Percentiles rank a stretch among this genome's conserved stretches.
These are phyloP conservation scores for Plutella xylostella DNA, from an alignment of 2,888 invertebrate genomes.

Conservation along the genomic window DNA sequence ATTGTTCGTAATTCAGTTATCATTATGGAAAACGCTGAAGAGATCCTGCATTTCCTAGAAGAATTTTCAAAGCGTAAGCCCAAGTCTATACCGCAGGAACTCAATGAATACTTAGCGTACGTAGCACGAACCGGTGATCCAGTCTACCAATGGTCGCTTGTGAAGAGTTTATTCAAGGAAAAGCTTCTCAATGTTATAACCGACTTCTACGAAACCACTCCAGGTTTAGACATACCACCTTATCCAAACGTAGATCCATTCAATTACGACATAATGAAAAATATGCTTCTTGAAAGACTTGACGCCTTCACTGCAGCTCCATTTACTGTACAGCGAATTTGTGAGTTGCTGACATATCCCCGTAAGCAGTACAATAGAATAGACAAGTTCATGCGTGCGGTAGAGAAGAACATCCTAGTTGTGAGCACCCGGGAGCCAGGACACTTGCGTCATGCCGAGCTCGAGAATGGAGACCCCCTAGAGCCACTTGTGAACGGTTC, in stretches of 20 bases:
- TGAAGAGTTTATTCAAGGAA: conserved; percentile 89
- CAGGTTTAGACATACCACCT: conserved; percentile 81
- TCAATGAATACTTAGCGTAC: conserved; percentile 90
- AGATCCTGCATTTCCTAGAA: conserved; percentile 84
- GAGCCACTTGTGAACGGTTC: conserved; percentile 72
- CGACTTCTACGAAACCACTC: conserved; percentile 86
- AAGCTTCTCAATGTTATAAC: conserved; percentile 89
- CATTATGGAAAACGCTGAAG: conserved; percentile 87
- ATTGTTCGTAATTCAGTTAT: too few relatives aligned
- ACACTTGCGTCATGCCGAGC: conserved; percentile 67
- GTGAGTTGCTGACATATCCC: conserved; percentile 92
- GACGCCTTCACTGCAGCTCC: conserved; percentile 91
- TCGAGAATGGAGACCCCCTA: conserved; percentile 75
- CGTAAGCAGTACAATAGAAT: conserved; percentile 94
- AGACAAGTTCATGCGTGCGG: conserved; percentile 96
- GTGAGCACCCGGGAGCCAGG: conserved; percentile 82
- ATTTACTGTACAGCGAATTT: conserved; percentile 95
- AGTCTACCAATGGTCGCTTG: conserved; percentile 90
- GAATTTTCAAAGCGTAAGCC: conserved; percentile 81
- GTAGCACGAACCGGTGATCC: conserved; percentile 96
- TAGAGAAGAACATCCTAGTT: conserved; percentile 94
- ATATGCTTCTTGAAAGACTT: conserved; percentile 81
- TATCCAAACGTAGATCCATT: conserved; percentile 93
- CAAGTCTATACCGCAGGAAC: conserved; percentile 86
- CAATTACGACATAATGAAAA: conserved; percentile 90